These are phyloP conservation scores for Spermophilus dauricus DNA, from an alignment of 2,113 vertebrate species.

Conservation along the genomic window DNA sequence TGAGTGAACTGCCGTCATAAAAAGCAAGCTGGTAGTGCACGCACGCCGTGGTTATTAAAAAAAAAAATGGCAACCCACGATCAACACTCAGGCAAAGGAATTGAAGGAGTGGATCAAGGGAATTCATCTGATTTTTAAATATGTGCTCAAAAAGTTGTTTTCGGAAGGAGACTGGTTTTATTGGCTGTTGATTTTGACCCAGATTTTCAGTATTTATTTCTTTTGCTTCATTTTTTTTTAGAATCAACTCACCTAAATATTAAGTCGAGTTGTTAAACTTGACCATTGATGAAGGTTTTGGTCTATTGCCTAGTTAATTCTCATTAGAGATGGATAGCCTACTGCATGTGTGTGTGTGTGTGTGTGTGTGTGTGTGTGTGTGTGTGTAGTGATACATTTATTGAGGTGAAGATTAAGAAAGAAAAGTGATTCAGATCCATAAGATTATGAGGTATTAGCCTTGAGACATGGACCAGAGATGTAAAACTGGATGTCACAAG, in stretches of 20 bases:
- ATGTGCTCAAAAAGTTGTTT: slow-evolving; percentile 11
- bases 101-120: not conserved
- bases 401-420: no score
- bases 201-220: not conserved
- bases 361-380: not conserved
- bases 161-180: not conserved
- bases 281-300: not conserved
- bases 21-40: not conserved
- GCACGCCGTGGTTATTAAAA: not conserved
- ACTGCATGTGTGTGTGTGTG: not conserved
- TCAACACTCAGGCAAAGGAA: not conserved
- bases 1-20: not conserved
- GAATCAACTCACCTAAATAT: no score
- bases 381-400: no score
- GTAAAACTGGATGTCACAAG: no score
- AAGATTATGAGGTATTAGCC: no score
- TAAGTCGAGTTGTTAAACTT: not conserved
- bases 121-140: not conserved
- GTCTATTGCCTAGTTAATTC: not conserved
- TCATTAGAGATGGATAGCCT: not conserved
- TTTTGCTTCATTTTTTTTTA: not conserved
- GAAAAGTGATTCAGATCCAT: no score
- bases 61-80: not conserved
- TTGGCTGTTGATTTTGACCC: not conserved
- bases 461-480: no score